Base-by-base conservation (phyloP, 2,888 invertebrate species). In the Dasypolia templi region DNA sequence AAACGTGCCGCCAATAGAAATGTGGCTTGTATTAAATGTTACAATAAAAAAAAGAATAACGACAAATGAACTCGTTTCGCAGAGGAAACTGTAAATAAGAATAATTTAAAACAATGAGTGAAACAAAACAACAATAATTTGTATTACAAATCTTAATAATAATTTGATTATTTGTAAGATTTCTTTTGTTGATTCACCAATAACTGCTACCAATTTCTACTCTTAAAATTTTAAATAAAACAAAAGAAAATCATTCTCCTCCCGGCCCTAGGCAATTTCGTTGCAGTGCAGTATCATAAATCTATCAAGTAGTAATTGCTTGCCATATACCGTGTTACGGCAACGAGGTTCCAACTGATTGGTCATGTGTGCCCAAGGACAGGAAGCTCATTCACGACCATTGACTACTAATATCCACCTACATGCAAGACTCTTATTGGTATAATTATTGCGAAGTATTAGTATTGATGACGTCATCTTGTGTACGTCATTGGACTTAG, bases 351-450 rank as follows among this genome's bases (percentile, higher is more conserved):
- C 89, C 88, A 84, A 72, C 64, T 81, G 78, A 89, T 87, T 83
- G 86, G 77, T 86, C 81, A 87, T 87, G 77, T 87, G 79, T 79
- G 81, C 70, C 83, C 86, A 87, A 86, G 83, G 89, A 86, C 88
- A 89, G 89, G 88, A 88, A 86, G 84, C 76, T 55, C 80, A 66
- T 75, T 79, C 49, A 84, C 88, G 78, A 29, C 61, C 53, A 77
- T 70, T 72, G 89, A 87, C 80, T 88, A 74, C 86, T 84, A 88
- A 88, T 87, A 61, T 4, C 65, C 73, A 72, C 86, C 74, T 76
- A 79, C 71, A 77, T 83, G 71, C 75, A 75, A 53, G 55, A 39
- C 46, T 53, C 62, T 77, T 77, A 81, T 76, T 77, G 72, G 77
- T 75, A 64, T 85, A 77, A 86, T 84, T 78, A 75, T 83, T 83